Conservation (phyloP, 2,113 vertebrate species). For the Leuciscus idus region DNA sequence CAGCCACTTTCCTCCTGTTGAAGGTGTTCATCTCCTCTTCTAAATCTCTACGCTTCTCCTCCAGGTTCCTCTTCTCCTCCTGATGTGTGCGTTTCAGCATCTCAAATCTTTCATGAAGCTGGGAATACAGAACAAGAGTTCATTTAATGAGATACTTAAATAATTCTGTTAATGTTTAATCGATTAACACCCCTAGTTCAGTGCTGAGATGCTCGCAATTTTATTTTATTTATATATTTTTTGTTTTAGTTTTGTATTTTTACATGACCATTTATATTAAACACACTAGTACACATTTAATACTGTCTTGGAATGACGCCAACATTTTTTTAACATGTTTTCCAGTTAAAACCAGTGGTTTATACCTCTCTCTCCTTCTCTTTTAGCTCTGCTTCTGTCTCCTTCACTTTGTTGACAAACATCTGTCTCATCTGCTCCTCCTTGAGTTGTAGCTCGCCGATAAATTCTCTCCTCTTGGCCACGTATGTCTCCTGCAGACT, state of each 20-base stretch:
- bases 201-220: background rate
- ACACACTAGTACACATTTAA: background rate
- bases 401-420: conserved; percentile 58
- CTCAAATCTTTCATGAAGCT: conserved; percentile 61
- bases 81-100: conserved; percentile 53
- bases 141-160: background rate
- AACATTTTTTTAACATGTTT: background rate
- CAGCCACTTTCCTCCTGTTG: conserved; percentile 56
- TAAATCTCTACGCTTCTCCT: conserved; percentile 57
- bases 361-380: conserved; percentile 59
- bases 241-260: background rate
- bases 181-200: background rate
- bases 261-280: background rate
- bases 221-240: too few species aligned
- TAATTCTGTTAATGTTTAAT: background rate
- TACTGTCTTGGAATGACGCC: background rate
- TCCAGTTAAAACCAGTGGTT: background rate
- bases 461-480: conserved; percentile 57
- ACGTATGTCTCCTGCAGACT: conserved; percentile 59
- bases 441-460: conserved; percentile 53
- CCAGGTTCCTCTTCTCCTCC: conserved; percentile 57
- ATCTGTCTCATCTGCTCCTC: conserved; percentile 61
- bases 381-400: conserved; percentile 58
- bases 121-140: background rate
- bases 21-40: conserved; percentile 61